Evolutionary conservation across 2,797 vertebrate species (phyloP), one percentile per base, ranked within the genome.

Genomic region (Pygocentrus nattereri): DNA sequence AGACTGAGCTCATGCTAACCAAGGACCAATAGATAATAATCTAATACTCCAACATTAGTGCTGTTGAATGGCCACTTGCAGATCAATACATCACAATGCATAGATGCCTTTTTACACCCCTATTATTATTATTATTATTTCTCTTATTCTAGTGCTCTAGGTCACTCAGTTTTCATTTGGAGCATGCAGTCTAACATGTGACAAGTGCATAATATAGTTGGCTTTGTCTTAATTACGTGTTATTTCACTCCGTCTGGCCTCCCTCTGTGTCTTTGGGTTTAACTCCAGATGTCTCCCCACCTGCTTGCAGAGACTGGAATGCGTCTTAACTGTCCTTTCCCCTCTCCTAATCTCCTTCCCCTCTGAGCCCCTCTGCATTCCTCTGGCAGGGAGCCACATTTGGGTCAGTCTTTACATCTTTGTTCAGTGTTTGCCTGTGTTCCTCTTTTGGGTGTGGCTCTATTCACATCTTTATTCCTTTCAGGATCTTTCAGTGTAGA

Each of bases 251-350:
- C 44, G 49, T 78, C 44, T 82, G 54, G 49, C 50, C 41, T 68
- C 52, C 30, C 50, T 19, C 25, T 59, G 52, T 54, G 31, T 77
- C 44, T 50, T 47, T 77, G 61, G 69, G 56, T 81, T 76, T 59
- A 76, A 31, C 41, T 76, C 72, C 85, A 86, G 82, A 83, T 86
- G 82, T 78, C 41, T 44, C 50, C 69, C 64, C 82, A 83, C 74
- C 78, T 83, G 69, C 79, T 61, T 19, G 25, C 30, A n/a, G 47
- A 68, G 41, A 41, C 77, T n/a, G 30, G 13, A 73, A 62, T 73
- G 6, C 78, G 47, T 72, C 78, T 79, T 56, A 61, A 49, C 19
- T 18, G 12, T 15, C 56, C 16, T 27, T 19, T 21, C 25, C 52
- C 19, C 30, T 31, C 6, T 30, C 19, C 47, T 5, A 10, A 44